Evolutionary conservation across 2,797 vertebrate genomes (phyloP).

Genomic region (Philypnodon macrostomus): DNA sequence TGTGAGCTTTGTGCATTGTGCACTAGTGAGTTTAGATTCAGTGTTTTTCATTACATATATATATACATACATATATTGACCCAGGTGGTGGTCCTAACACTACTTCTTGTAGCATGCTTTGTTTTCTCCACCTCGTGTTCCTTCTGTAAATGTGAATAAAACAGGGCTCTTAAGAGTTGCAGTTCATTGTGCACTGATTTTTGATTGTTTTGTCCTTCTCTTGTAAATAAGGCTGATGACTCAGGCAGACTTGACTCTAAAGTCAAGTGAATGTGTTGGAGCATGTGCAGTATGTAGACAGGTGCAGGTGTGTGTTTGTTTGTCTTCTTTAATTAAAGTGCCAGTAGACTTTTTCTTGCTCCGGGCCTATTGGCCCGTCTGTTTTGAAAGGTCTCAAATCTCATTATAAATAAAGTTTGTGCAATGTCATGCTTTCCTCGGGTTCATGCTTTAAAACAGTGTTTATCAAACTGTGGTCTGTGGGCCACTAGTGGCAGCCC

Average conservation of each 20-base stretch:
- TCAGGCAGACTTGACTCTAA: conserved; percentile 46
- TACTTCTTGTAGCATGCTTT: conserved; percentile 24
- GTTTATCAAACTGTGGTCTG: too few species aligned
- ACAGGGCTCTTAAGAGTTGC: conserved; percentile 10
- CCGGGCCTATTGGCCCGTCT: conserved; percentile 30
- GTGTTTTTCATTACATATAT: conserved; percentile 38
- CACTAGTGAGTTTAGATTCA: conserved; percentile 21
- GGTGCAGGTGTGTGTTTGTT: conserved; percentile 64
- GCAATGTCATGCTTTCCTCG: conserved; percentile 24
- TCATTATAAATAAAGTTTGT: conserved; percentile 40
- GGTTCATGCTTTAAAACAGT: conserved; percentile 11
- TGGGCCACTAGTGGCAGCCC: too few species aligned
- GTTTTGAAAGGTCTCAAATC: conserved; percentile 34
- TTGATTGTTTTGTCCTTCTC: conserved; percentile 27
- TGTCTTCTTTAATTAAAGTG: conserved; percentile 63
- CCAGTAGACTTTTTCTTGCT: conserved; percentile 25
- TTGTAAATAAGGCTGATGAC: conserved; percentile 37
- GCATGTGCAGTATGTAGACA: conserved; percentile 59
- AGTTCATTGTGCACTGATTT: conserved; percentile 5
- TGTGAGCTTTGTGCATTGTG: conserved; percentile 36
- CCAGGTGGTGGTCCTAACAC: too few species aligned
- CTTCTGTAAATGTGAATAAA: conserved; percentile 34
- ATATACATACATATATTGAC: conserved; percentile 39
- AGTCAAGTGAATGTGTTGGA: conserved; percentile 61
- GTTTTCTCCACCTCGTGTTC: conserved; percentile 25